Percentiles rank a stretch among this genome's conserved stretches.
phyloP scores from a whole-genome alignment of 1,140 invertebrate species.

The Stenopsyche tienmushanensis region DNA sequence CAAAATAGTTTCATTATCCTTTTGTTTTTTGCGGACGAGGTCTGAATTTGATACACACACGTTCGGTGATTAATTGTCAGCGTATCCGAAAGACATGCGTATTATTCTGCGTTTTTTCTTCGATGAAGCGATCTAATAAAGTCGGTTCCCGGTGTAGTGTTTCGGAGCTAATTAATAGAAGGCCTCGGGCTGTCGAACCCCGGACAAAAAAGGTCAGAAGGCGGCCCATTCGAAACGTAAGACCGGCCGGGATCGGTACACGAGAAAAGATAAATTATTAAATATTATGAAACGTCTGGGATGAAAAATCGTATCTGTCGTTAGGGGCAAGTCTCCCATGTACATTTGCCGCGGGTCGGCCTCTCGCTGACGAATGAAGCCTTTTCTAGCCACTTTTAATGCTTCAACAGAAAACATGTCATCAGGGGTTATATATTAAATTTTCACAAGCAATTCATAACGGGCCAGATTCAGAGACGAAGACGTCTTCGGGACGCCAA shows the following conservation, averaged over 20 bases:
- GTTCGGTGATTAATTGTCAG: neutral
- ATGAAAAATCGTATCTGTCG: conserved; percentile 39
- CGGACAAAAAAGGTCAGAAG: conserved; percentile 11
- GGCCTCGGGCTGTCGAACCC: conserved; percentile 14
- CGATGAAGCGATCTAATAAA: neutral
- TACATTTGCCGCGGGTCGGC: neutral
- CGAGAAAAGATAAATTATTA: conserved; percentile 23
- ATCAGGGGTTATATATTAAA: too few relatives aligned
- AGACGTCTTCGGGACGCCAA: too few relatives aligned
- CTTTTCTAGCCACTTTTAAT: conserved; percentile 1
- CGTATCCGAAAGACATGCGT: neutral
- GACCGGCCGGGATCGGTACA: conserved; percentile 1
- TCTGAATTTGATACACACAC: neutral
- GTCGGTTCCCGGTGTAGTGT: neutral
- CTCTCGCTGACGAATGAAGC: neutral
- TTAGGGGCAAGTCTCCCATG: conserved; percentile 15
- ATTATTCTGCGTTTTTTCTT: too few relatives aligned
- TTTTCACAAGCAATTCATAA: too few relatives aligned
- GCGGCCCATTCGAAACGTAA: conserved; percentile 1
- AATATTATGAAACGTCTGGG: conserved; percentile 37
- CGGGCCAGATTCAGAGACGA: too few relatives aligned
- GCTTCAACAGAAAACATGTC: neutral
- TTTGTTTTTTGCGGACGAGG: too few relatives aligned
- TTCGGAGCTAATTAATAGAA: conserved; percentile 17
- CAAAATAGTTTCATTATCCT: too few relatives aligned